Base-by-base conservation (phyloP, 2,888 invertebrate species). In the Eilema griseolum region DNA sequence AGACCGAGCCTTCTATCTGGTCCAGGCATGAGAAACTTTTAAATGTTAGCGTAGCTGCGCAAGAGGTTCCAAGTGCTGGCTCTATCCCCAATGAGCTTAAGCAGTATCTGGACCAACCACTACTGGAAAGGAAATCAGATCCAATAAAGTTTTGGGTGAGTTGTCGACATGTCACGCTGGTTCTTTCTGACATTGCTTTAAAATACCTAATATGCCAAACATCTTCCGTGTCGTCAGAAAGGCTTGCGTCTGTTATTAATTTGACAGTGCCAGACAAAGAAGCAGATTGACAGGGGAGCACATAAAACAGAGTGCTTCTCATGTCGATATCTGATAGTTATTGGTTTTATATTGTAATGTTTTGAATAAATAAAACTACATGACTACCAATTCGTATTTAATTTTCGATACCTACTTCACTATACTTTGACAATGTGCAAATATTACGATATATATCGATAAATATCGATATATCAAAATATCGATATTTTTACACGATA, bases 21-120 rank as follows among this genome's bases (percentile, higher is more conserved):
- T 23, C 2, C 69, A 66, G 24, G 74, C 64, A 67, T 75, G 37
- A 37, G 14, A 37, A 37, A 37, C 14, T 37, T 14, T 14, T 14
- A 37, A 37, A 12, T 14, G 1, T 37, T 1, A 37, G 3, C 37
- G 14, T 14, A 37, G 14, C 12, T 37, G 28, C 70, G 63, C 26
- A 56, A 73, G 75, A 78, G 72, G 69, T 79, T 72, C 77, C 33
- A 33, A 33, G 33, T 10, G 8, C 7, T 75, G 73, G 73, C 69
- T 75, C 61, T 72, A 70, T 73, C 70, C 73, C 72, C 68, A 71
- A 72, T 66, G 81, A 84, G 61, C 73, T 84, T 28, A 84, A 85
- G 73, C 84, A 84, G 73, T 85, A 78, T 76, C 69, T 84, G 67
- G 83, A 83, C 71, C 76, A 77, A 73, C 75, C 67, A 56, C 46